These are phyloP conservation scores for Toxotes lorentzi DNA, from an alignment of 2,797 vertebrate genomes.

Conservation along the genomic window DNA sequence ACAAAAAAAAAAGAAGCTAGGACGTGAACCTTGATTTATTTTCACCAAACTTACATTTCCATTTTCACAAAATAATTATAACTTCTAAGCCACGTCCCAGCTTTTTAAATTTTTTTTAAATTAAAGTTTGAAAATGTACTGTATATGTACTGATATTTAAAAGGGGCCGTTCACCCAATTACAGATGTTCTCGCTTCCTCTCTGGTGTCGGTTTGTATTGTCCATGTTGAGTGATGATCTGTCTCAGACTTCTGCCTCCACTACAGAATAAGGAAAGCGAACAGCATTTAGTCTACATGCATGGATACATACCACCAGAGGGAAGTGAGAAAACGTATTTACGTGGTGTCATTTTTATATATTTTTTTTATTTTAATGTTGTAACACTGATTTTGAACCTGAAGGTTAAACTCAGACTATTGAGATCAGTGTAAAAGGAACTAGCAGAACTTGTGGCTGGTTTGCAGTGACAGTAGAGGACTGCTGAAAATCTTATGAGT, in stretches of 20 bases:
- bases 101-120: background rate
- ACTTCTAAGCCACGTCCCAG: background rate
- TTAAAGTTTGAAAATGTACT: background rate
- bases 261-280: background rate
- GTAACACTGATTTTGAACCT: background rate
- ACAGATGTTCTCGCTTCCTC: background rate
- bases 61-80: background rate
- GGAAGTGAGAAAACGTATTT: background rate
- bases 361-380: background rate
- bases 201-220: background rate
- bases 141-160: slow-evolving; percentile 1
- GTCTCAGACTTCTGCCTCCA: background rate
- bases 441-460: background rate
- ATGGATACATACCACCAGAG: background rate
- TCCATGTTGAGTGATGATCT: background rate
- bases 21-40: background rate
- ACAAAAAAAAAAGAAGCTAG: no score
- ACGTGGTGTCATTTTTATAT: background rate
- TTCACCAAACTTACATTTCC: background rate
- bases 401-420: background rate
- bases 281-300: background rate
- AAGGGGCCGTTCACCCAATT: background rate
- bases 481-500: background rate
- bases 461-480: background rate
- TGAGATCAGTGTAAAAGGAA: background rate